Evolutionary conservation across 2,888 invertebrate species (phyloP), one percentile per base, ranked within the genome.

Genomic region (Drosophila diplacantha): DNA sequence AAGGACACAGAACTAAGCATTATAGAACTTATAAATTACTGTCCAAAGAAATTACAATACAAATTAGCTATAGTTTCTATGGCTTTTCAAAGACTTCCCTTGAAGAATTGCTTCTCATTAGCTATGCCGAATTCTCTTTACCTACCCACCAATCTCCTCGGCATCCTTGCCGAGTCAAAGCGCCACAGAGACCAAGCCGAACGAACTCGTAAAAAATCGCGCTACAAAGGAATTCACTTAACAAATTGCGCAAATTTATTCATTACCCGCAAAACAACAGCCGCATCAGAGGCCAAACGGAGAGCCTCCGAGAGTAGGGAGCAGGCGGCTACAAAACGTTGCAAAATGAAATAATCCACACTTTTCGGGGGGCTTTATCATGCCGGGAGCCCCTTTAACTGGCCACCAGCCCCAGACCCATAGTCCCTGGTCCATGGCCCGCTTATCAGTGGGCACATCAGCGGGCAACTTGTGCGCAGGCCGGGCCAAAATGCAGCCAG

Each of bases 161-260:
- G 22, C 20, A 34, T 32, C 26, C 22, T 50, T 11, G 7, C 11
- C 18, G 37, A 55, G 55, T 52, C 61, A 67, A 82, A 71, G 82
- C 82, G 76, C 82, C 44, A 66, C 51, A 52, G 57, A 60, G 62
- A 41, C 51, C 50, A 29, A 58, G 69, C 50, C 74, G 60, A 71
- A 65, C 67, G 70, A 74, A 83, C 81, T 83, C 72, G 79, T 69
- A 71, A 77, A 83, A 81, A 83, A 75, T 83, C 83, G 81, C 72
- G 79, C 79, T 81, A 83, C 83, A 84, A 79, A 83, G 70, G 82
- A 83, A 85, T 85, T 83, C 85, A 83, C 85, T 83, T 83, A 83
- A 83, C 83, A 83, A 83, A 83, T 83, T 83, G 85, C 84, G 74
- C 85, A 83, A 83, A 83, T 83, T 85, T 83, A 85, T 83, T 85